Base-by-base conservation (phyloP, 2,113 vertebrate genomes). In the Corythoichthys intestinalis region DNA sequence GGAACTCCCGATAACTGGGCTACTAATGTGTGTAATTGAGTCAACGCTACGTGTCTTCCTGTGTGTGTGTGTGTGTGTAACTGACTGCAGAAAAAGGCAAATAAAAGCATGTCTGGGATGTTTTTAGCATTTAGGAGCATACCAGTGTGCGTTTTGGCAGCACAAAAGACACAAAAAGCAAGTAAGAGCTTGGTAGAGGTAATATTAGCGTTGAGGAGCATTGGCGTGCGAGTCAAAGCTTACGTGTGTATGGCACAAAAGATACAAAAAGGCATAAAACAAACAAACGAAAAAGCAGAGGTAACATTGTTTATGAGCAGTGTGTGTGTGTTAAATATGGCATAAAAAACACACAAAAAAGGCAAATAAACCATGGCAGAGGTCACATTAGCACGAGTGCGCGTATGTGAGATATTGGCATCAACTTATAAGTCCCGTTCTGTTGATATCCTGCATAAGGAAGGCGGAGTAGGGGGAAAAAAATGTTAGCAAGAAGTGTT, bases 1-100 rank as follows among this genome's bases (percentile, higher is more conserved):
- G 87, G 84, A 92, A 92, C 91, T 92, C 91, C 88, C 87, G 83
- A 85, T 66, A 71, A 62, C n/a, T 64, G 66, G 60, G 71, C 53
- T 82, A 84, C 85, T 82, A 9, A 2, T 67, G 73, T 66, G 47
- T 62, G 59, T 59, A 72, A 41, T 65, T 39, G 62, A 57, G 57
- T 70, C 49, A 71, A 71, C 71, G 85, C 88, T 83, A 85, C 85
- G 73, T 81, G 76, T 73, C 73, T 69, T 67, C 74, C 71, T 71
- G 66, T 75, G 73, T 80, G 39, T 39, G 37, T 60, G 58, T 39
- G 58, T 59, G 57, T 59, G 1, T 70, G 72, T 2, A 73, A 44
- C 6, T 76, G 74, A 70, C 44, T 70, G 74, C 75, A 70, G 34
- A 35, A 47, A 79, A 77, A 66, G 56, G 52, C 8, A 54, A 20